These are phyloP conservation scores for Picathartes gymnocephalus DNA, from an alignment of 2,113 vertebrate genomes.

Conservation along the genomic window DNA sequence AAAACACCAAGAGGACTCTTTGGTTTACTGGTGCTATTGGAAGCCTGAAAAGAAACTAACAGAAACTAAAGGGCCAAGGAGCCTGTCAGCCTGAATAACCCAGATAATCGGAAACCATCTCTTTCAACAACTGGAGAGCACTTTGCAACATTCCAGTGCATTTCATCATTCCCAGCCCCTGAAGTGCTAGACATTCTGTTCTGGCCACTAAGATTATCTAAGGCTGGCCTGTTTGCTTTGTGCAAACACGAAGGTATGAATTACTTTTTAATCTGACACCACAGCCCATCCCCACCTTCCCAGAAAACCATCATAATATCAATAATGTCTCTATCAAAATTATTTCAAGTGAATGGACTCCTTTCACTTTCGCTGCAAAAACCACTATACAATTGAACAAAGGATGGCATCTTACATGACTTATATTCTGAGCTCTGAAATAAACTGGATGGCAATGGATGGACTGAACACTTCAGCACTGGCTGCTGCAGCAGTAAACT, in stretches of 20 bases:
- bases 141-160: background rate
- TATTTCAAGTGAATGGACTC: background rate
- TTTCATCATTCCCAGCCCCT: background rate
- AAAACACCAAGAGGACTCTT: background rate
- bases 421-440: background rate
- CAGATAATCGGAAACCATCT: background rate
- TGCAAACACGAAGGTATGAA: background rate
- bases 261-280: background rate
- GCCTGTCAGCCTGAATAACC: background rate
- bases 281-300: background rate
- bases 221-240: background rate
- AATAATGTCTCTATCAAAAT: background rate
- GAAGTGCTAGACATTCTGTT: background rate
- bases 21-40: background rate
- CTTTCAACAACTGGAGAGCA: background rate
- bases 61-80: background rate
- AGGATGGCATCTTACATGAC: background rate
- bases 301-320: background rate
- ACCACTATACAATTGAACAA: background rate
- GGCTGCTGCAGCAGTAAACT: background rate
- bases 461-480: background rate
- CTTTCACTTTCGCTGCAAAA: background rate
- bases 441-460: background rate
- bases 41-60: background rate
- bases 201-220: background rate